Evolutionary conservation across 2,888 invertebrate genomes (phyloP), one percentile per base, ranked within the genome.

Genomic region (Xylota sylvarum): DNA sequence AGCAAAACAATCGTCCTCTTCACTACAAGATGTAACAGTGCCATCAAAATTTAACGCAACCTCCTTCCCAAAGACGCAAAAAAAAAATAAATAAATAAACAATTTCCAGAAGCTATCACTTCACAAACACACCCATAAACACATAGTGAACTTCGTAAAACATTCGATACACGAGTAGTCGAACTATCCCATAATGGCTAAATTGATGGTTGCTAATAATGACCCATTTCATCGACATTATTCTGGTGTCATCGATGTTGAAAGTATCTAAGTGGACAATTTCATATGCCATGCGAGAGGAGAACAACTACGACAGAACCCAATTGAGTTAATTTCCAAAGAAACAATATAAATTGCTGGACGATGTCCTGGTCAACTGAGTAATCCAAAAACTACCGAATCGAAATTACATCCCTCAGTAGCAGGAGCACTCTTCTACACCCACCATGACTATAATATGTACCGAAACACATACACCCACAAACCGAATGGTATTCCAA

Each of bases 311-410:
- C 64, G 77, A 86, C 73, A 73, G 62, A 86, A 67, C 69, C 69
- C 77, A 82, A 86, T 82, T 73, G 85, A 81, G 86, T 86, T 86
- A 82, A 82, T 86, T 86, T 86, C 86, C 82, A 82, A 86, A 72
- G 86, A 86, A 82, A 86, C 82, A 78, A 78, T 86, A 86, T 86
- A 86, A 78, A 86, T 82, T 86, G 77, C 46, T 23, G 40, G 60
- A 86, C 77, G 65, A 73, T 86, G 86, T 86, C 73, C 82, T 86
- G 72, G 67, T 73, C 73, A 74, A 82, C 72, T 82, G 64, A 82
- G 86, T 82, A 78, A 86, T 86, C 78, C 69, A 50, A 70, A 78
- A 77, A 73, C 82, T 86, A 86, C 85, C 70, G 60, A 81, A 70
- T 69, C 64, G 23, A 77, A 81, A 81, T 77, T 76, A 76, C 62